Evolutionary conservation across 2,113 vertebrate genomes (phyloP).

Genomic region (Azemiops feae): DNA sequence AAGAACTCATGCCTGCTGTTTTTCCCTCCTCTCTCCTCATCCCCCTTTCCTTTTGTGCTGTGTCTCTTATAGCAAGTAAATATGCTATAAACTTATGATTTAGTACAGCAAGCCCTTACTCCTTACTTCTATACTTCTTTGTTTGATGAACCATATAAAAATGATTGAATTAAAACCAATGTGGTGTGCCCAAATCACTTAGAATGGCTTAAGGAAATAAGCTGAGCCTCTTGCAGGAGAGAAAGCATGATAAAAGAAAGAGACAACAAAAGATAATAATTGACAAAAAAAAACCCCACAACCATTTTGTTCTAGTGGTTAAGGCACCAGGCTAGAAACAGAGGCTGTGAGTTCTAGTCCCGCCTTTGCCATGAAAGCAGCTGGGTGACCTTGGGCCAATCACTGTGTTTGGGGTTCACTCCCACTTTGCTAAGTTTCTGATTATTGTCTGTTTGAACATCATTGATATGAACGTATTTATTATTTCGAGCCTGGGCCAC

Average conservation of each 20-base stretch:
- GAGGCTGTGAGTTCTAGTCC: too few relatives aligned
- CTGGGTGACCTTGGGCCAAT: too few relatives aligned
- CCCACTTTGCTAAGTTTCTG: background rate
- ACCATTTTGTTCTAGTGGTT: too few relatives aligned
- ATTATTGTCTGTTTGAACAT: background rate
- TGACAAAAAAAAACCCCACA: too few relatives aligned
- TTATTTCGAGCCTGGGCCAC: background rate
- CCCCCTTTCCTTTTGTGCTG: background rate
- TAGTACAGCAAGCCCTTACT: too few relatives aligned
- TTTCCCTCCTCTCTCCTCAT: background rate
- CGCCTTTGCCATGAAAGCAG: too few relatives aligned
- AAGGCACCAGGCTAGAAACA: too few relatives aligned
- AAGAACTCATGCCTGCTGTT: background rate
- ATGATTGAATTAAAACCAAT: background rate
- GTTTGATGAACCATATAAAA: background rate
- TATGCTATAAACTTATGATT: too few relatives aligned
- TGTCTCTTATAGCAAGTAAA: background rate
- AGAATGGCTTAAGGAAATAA: background rate
- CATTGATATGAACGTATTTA: background rate
- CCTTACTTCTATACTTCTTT: background rate
- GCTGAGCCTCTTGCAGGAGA: background rate
- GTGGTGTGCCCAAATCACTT: background rate
- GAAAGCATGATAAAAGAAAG: background rate
- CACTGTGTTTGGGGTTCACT: background rate
- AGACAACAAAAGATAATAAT: too few relatives aligned